A percentile compares a stretch with the other conserved stretches of the same genome.
Conservation (phyloP, 2,797 vertebrate genomes). For the Eulemur coronatus region DNA sequence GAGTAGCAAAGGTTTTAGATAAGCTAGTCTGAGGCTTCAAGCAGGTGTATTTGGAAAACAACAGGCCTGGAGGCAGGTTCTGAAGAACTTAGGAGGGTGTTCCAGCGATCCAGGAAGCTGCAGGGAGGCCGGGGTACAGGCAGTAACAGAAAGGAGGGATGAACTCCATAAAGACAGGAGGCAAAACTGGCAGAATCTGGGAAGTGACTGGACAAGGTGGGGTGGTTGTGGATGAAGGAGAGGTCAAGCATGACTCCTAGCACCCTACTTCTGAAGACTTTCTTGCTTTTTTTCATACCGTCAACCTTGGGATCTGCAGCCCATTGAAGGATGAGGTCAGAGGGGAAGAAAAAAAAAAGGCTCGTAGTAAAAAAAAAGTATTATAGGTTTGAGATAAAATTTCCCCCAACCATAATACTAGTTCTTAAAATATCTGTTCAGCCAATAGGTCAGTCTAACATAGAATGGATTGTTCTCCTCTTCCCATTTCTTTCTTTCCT, state of each 20-base stretch:
- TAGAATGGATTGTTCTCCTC: not conserved
- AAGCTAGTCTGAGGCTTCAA: not conserved
- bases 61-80: not conserved
- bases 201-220: not conserved
- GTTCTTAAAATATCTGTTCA: not conserved
- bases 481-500: not conserved
- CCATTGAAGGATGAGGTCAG: not conserved
- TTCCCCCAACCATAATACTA: not conserved
- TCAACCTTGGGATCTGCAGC: not conserved
- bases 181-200: not conserved
- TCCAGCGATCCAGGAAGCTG: not conserved
- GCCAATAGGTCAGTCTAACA: not conserved
- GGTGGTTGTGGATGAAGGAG: not conserved
- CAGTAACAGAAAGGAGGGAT: not conserved
- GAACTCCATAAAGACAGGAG: not conserved
- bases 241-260: not conserved
- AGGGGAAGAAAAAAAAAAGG: not conserved
- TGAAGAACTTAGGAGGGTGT: not conserved
- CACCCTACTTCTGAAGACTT: not conserved
- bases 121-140: not conserved
- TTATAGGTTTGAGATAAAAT: not conserved
- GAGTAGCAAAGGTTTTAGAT: not conserved
- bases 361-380: not conserved
- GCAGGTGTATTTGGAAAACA: not conserved
- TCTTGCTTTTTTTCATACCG: not conserved